Evolutionary conservation across 1,140 invertebrate species (phyloP).

Genomic region (Philotrypesis tridentata): DNA sequence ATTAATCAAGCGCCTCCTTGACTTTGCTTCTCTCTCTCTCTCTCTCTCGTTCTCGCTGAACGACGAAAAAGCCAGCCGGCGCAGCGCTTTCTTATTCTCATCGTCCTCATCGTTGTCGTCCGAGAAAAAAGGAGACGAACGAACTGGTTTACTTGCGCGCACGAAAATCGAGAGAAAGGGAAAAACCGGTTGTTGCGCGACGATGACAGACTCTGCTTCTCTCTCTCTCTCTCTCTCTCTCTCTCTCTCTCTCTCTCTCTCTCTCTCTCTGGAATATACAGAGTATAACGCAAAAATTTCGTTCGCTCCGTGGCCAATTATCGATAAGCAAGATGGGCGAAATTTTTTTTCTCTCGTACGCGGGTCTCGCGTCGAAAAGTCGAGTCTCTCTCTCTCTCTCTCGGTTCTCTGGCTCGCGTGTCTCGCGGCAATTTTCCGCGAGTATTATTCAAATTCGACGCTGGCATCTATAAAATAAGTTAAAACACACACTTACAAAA

Average conservation of each 20-base stretch:
- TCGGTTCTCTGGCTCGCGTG: too few relatives aligned
- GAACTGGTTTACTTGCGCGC: conserved; percentile 38
- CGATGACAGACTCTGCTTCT: conserved; percentile 5
- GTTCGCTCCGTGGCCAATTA: conserved; percentile 48
- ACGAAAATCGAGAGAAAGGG: neutral
- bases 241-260: too few relatives aligned
- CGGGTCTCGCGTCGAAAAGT: too few relatives aligned
- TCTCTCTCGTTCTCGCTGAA: too few relatives aligned
- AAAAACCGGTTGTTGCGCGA: conserved; percentile 36
- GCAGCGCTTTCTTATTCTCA: neutral
- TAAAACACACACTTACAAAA: neutral
- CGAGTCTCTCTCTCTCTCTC: too few relatives aligned
- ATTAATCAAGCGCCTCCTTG: conserved; percentile 4
- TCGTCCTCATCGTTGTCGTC: too few relatives aligned
- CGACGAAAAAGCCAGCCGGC: conserved; percentile 28
- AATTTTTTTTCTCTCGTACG: neutral
- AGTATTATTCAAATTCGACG: conserved; percentile 10
- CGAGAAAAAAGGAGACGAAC: conserved; percentile 35
- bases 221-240: too few relatives aligned
- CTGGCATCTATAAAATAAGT: conserved; percentile 1
- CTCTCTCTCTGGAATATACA: neutral
- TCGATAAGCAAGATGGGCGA: conserved; percentile 35
- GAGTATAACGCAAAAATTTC: conserved; percentile 1
- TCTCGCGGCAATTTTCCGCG: neutral
- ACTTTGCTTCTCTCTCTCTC: neutral